phyloP scores from a whole-genome alignment of 1,140 invertebrate species.

The Cydia pomonella region DNA sequence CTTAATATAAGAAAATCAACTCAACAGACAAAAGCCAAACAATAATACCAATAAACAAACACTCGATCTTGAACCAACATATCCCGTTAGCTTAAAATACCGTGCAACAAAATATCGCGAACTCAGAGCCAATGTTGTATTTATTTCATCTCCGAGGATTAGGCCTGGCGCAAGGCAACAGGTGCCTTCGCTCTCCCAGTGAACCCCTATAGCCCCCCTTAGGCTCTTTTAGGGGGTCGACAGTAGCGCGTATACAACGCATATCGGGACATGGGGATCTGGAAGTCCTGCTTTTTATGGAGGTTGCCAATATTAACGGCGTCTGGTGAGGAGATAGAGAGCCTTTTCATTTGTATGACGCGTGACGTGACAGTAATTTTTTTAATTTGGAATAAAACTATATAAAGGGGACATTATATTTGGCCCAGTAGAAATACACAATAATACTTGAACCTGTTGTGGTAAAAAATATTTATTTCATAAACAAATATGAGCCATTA shows the following conservation, averaged over 20 bases:
- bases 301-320: not conserved
- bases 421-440: too few relatives aligned
- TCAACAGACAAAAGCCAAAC: not conserved
- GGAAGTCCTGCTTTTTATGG: not conserved
- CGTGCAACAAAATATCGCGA: conserved; percentile 48
- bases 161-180: conserved; percentile 62
- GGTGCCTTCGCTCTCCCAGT: conserved; percentile 42
- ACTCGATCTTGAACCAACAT: conserved; percentile 7
- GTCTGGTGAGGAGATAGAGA: not conserved
- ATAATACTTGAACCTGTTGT: too few relatives aligned
- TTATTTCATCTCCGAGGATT: conserved; percentile 69
- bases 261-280: not conserved
- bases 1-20: not conserved
- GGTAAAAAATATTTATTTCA: not conserved
- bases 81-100: conserved; percentile 36
- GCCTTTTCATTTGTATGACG: not conserved
- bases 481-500: not conserved
- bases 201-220: conserved; percentile 26
- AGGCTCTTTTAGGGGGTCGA: conserved; percentile 20
- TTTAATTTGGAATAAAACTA: too few relatives aligned
- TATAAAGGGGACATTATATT: too few relatives aligned
- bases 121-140: conserved; percentile 55
- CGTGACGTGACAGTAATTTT: not conserved
- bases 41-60: conserved; percentile 9
- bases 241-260: conserved; percentile 17